Conservation (phyloP, 2,797 vertebrate species). For the Lophius americanus region DNA sequence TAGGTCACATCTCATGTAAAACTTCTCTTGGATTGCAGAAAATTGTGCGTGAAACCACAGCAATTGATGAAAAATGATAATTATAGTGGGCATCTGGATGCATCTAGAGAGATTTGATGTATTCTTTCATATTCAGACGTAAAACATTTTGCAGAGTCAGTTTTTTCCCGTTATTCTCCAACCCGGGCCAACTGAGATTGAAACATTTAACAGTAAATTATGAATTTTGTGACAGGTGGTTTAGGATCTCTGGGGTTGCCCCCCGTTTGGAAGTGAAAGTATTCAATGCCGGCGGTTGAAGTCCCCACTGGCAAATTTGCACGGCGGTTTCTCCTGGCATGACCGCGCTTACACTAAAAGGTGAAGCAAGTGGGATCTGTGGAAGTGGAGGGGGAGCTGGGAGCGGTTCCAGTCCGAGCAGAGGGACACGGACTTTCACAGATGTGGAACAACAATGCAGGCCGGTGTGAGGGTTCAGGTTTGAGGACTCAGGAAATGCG, state of each 20-base stretch:
- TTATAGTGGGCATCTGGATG: too few relatives aligned
- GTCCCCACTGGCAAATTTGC: constrained; percentile 10
- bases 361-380: constrained; percentile 18
- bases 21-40: too few relatives aligned
- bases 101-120: too few relatives aligned
- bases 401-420: constrained; percentile 31
- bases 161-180: neutral
- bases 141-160: neutral
- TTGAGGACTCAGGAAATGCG: constrained; percentile 71
- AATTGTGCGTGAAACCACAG: too few relatives aligned
- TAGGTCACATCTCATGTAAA: too few relatives aligned
- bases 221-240: neutral
- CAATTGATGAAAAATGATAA: too few relatives aligned
- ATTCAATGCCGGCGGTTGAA: constrained; percentile 22
- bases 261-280: constrained; percentile 11
- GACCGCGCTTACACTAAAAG: constrained; percentile 19
- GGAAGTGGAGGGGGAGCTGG: constrained; percentile 32
- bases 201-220: neutral
- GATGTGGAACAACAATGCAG: constrained; percentile 70
- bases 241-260: neutral
- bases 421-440: constrained; percentile 65
- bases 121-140: too few relatives aligned
- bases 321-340: constrained; percentile 1
- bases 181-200: too few relatives aligned
- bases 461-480: constrained; percentile 65